Percentiles rank a stretch among this genome's conserved stretches.
Evolutionary conservation across 2,888 invertebrate genomes (phyloP).

Genomic region (Tenthredo amoena): DNA sequence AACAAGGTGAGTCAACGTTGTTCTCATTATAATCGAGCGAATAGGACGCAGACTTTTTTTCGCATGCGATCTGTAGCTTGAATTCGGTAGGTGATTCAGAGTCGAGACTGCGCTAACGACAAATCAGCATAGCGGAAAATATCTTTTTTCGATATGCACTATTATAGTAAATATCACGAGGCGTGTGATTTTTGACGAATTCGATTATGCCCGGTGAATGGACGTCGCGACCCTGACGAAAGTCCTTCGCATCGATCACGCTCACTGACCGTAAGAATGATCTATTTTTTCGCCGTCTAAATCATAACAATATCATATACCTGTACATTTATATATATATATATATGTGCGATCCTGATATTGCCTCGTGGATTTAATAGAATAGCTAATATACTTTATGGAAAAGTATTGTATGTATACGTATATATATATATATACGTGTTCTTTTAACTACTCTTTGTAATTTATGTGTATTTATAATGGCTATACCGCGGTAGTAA

Average conservation of each 20-base stretch:
- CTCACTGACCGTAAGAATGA: conserved; percentile 4
- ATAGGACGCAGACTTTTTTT: background rate
- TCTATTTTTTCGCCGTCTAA: conserved; percentile 5
- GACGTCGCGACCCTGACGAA: conserved; percentile 3
- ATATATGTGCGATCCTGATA: background rate
- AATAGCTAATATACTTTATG: background rate
- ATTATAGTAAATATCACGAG: background rate
- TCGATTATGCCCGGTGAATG: conserved; percentile 5
- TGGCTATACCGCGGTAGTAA: background rate
- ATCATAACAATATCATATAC: conserved; percentile 34
- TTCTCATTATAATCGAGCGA: background rate
- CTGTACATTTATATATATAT: no score
- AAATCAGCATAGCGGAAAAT: background rate
- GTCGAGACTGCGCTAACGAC: background rate
- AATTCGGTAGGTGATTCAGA: background rate
- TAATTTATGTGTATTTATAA: conserved; percentile 16
- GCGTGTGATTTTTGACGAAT: conserved; percentile 6
- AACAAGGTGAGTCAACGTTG: conserved; percentile 69
- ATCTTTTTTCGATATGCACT: background rate
- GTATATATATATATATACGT: background rate
- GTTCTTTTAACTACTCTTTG: background rate
- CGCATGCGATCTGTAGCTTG: background rate
- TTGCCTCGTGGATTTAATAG: background rate
- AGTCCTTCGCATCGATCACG: conserved; percentile 33
- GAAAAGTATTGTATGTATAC: background rate